These are phyloP conservation scores for Strigamia transsilvanica DNA, from an alignment of 2,888 invertebrate genomes.

Conservation along the genomic window DNA sequence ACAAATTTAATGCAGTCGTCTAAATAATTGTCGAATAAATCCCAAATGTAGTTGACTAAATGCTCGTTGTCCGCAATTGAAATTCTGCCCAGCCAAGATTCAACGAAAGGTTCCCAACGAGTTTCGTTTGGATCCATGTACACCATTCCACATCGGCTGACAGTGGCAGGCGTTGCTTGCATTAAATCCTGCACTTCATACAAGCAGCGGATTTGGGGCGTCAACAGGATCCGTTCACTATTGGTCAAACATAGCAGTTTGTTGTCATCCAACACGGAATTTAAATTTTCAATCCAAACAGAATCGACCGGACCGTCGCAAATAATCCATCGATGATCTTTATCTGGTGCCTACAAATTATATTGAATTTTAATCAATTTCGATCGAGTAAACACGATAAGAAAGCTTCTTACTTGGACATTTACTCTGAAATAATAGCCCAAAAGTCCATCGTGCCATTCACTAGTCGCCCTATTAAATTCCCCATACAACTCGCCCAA, in stretches of 20 bases:
- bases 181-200: conserved; percentile 85
- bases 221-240: conserved; percentile 88
- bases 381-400: background rate
- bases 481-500: conserved; percentile 90
- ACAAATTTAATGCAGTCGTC: conserved; percentile 74
- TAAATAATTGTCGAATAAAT: conserved; percentile 74
- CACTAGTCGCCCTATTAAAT: conserved; percentile 81
- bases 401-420: conserved; percentile 67
- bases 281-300: conserved; percentile 94
- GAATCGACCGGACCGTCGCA: conserved; percentile 92
- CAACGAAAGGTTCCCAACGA: conserved; percentile 80
- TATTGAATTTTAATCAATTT: background rate
- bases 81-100: conserved; percentile 76
- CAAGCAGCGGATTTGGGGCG: conserved; percentile 87
- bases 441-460: conserved; percentile 90
- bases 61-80: conserved; percentile 68
- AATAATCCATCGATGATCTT: conserved; percentile 85
- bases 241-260: conserved; percentile 92
- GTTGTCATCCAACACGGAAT: conserved; percentile 90
- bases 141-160: conserved; percentile 84
- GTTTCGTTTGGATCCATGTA: conserved; percentile 86
- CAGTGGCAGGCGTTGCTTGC: conserved; percentile 91
- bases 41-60: conserved; percentile 72
- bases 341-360: conserved; percentile 30
- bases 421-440: conserved; percentile 73